Base-by-base conservation (phyloP, 2,888 invertebrate genomes). In the Leptarthrus brevirostris region DNA sequence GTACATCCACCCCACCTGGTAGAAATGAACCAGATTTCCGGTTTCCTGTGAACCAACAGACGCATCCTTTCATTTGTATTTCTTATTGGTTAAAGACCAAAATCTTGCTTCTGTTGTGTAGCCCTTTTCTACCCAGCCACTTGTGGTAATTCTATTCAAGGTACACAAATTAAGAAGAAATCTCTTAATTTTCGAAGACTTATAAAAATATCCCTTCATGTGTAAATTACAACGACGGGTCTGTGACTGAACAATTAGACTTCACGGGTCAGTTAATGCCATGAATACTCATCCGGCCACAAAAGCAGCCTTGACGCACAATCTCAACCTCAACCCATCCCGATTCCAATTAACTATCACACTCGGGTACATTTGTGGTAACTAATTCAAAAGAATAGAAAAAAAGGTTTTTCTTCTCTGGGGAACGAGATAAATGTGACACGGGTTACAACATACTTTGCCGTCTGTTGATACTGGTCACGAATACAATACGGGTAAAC, bases 341-440 rank as follows among this genome's bases (percentile, higher is more conserved):
- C n/a, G 26, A 30, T 56, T 56, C 30, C 56, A 56, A 30, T 56
- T 56, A 56, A 16, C 56, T 56, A 56, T 56, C 30, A 56, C 56
- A 56, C 56, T 56, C 16, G 56, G 56, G 56, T 56, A 56, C 56
- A 24, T 56, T 56, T 56, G 56, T 56, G 56, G 56, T 26, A 12
- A 47, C n/a, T 14, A 47, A 5, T 47, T 16, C 47, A n/a, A n/a
- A 47, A 47, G 47, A 5, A n/a, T 47, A 30, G 30, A 0, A 30
- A 30, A 30, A 30, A 8, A 30, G 30, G 8, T 0, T 30, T 8
- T n/a, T 47, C 16, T 47, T 47, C 47, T 14, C 47, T 2, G 5
- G 47, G 5, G 47, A 47, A 6, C 5, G 47, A 47, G 47, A 47
- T 47, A 16, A n/a, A 47, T 14, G 47, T 47, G 47, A 47, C 47